These are phyloP conservation scores for Zaprionus kolodkinae DNA, from an alignment of 1,140 invertebrate genomes.

Conservation along the genomic window DNA sequence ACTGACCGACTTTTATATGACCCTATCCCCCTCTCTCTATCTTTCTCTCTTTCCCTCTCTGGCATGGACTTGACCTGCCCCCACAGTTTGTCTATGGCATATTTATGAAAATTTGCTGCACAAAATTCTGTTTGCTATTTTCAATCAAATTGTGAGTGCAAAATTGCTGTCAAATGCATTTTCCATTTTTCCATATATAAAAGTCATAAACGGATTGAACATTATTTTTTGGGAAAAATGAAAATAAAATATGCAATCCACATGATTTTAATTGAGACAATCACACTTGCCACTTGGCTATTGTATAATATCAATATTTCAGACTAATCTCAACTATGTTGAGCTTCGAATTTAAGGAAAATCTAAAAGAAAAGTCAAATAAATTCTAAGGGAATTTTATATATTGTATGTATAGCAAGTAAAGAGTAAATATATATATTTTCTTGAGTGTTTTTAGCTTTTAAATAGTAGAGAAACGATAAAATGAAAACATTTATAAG, in stretches of 20 bases:
- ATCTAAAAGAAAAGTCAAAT: neutral
- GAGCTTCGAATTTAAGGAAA: neutral
- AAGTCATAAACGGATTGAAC: slow-evolving; percentile 3
- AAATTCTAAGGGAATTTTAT: too few species aligned
- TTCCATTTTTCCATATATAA: slow-evolving; percentile 3
- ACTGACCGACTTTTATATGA: slow-evolving; percentile 38
- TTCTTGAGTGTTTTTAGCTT: too few species aligned
- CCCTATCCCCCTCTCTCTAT: neutral
- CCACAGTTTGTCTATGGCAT: slow-evolving; percentile 42
- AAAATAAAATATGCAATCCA: neutral
- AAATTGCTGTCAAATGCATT: slow-evolving; percentile 44
- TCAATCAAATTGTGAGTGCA: slow-evolving; percentile 54
- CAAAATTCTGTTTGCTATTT: slow-evolving; percentile 43
- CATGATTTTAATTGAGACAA: slow-evolving; percentile 1
- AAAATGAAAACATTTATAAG: too few species aligned
- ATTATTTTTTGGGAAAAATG: neutral
- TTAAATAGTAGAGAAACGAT: too few species aligned
- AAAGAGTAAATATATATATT: too few species aligned
- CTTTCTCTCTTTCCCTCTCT: neutral
- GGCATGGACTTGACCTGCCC: neutral
- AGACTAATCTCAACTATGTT: neutral
- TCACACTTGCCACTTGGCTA: neutral
- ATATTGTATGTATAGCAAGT: too few species aligned
- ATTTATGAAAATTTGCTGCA: slow-evolving; percentile 58
- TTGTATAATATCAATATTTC: neutral